phyloP scores from a whole-genome alignment of 1,140 invertebrate genomes.

The Lysiphlebus fabarum region DNA sequence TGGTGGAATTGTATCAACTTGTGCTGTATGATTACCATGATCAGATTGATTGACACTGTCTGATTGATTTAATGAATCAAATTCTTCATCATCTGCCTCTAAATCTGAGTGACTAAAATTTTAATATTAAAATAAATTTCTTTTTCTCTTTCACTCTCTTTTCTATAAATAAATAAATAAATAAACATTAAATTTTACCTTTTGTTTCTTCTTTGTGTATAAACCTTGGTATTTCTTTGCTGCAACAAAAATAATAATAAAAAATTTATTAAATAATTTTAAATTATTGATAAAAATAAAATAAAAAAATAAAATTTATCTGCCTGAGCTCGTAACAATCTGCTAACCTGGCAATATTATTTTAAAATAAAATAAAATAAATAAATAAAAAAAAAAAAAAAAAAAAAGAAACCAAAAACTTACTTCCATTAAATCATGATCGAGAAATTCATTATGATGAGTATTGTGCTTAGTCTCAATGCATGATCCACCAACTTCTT shows the following conservation, averaged over 20 bases:
- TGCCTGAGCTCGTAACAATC: neutral
- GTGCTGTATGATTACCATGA: constrained; percentile 38
- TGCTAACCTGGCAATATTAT: too few relatives aligned
- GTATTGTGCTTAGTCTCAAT: constrained; percentile 56
- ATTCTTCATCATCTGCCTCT: constrained; percentile 63
- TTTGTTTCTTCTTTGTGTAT: constrained; percentile 46
- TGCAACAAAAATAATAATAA: constrained; percentile 33
- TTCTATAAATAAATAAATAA: constrained; percentile 6
- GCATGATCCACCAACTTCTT: constrained; percentile 47
- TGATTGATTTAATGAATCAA: constrained; percentile 51
- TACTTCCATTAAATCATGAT: constrained; percentile 47
- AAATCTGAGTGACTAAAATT: constrained; percentile 59
- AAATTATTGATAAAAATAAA: neutral
- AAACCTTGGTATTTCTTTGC: constrained; percentile 43
- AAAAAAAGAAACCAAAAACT: constrained; percentile 28
- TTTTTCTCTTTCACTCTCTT: neutral
- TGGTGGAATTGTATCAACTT: constrained; percentile 27
- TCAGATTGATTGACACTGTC: constrained; percentile 43
- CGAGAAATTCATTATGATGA: constrained; percentile 57
- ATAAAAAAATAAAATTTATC: constrained; percentile 1
- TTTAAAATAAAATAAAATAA: constrained; percentile 4
- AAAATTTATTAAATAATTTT: neutral
- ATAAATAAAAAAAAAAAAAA: constrained; percentile 7
- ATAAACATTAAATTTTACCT: constrained; percentile 32
- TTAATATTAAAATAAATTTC: constrained; percentile 7